Evolutionary conservation across 1,140 invertebrate genomes (phyloP).

Genomic region (Drosophila neocordata): DNA sequence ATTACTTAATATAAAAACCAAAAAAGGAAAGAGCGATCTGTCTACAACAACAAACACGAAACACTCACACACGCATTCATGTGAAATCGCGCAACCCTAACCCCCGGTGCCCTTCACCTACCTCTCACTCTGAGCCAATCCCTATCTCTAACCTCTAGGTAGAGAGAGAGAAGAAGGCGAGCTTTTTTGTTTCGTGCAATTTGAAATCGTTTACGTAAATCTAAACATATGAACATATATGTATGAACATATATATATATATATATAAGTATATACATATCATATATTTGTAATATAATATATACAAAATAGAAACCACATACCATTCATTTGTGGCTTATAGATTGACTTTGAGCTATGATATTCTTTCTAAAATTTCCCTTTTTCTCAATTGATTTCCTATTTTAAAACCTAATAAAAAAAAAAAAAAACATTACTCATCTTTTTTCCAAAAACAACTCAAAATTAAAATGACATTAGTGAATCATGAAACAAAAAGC

Average conservation of each 20-base stretch:
- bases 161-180: conserved; percentile 10
- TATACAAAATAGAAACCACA: conserved; percentile 23
- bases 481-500: conserved; percentile 33
- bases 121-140: conserved; percentile 7
- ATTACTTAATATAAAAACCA: conserved; percentile 43
- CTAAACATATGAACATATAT: conserved; percentile 4
- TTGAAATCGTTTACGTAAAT: conserved; percentile 62
- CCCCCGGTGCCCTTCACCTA: conserved; percentile 14
- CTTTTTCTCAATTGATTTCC: conserved; percentile 15
- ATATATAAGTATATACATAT: neutral
- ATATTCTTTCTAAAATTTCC: conserved; percentile 36
- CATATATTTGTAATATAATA: conserved; percentile 7
- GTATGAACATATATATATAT: neutral
- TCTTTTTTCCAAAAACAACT: conserved; percentile 1
- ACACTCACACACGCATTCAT: conserved; percentile 42
- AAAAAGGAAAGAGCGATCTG: conserved; percentile 8
- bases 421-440: conserved; percentile 1
- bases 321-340: conserved; percentile 32
- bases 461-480: conserved; percentile 25
- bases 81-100: conserved; percentile 40
- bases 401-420: neutral
- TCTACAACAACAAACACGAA: conserved; percentile 19
- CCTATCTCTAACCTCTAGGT: conserved; percentile 13
- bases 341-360: conserved; percentile 33
- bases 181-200: conserved; percentile 46